These are phyloP conservation scores for Leptothorax acervorum DNA, from an alignment of 2,888 invertebrate species.

Conservation along the genomic window DNA sequence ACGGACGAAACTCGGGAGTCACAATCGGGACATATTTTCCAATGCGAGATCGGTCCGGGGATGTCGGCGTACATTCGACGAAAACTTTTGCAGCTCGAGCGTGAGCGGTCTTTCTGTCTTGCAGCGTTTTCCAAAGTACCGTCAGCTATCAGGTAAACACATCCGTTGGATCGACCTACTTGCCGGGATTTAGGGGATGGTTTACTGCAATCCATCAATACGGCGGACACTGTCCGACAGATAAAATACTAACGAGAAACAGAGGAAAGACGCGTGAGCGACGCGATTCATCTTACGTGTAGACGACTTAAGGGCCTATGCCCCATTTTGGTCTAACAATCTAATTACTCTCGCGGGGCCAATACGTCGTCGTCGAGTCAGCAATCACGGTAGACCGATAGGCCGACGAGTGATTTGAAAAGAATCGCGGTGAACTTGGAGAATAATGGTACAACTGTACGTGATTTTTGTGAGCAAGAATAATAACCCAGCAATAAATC, in stretches of 20 bases:
- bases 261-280: not conserved
- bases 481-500: not conserved
- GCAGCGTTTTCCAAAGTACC: slow-evolving; percentile 35
- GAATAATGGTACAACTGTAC: not conserved
- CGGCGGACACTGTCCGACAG: slow-evolving; percentile 4
- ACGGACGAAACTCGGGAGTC: slow-evolving; percentile 44
- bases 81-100: slow-evolving; percentile 54
- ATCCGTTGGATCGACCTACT: slow-evolving; percentile 28
- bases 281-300: slow-evolving; percentile 27
- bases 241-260: slow-evolving; percentile 40
- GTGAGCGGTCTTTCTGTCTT: slow-evolving; percentile 46
- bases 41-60: slow-evolving; percentile 44
- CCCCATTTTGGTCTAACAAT: not conserved
- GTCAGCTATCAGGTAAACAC: slow-evolving; percentile 51
- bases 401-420: not conserved
- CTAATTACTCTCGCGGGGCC: not conserved
- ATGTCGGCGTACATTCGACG: slow-evolving; percentile 55
- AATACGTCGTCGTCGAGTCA: not conserved
- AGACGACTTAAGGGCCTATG: not conserved
- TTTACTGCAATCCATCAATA: slow-evolving; percentile 41
- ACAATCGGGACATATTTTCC: slow-evolving; percentile 55
- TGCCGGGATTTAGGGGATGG: slow-evolving; percentile 30
- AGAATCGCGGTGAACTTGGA: not conserved
- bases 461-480: not conserved
- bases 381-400: not conserved